phyloP scores from a whole-genome alignment of 2,888 invertebrate genomes.

The Athripsodes cinereus region DNA sequence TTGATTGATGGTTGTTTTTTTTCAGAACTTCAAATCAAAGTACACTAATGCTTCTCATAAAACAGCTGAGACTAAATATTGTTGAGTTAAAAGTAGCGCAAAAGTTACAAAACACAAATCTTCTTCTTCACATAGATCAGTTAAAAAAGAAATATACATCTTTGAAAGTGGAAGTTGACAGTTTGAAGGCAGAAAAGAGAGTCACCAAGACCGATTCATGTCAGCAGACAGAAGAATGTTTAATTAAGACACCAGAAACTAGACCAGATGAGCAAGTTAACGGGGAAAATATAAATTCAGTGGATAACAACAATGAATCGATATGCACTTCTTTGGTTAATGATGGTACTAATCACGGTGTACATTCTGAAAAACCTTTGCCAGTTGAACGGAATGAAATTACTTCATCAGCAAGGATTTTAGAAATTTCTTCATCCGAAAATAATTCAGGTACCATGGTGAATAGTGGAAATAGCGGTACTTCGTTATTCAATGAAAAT shows the following conservation, averaged over 20 bases:
- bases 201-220: not conserved
- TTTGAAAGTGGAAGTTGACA: conserved; percentile 5
- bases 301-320: not conserved
- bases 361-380: no score
- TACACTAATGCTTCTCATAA: conserved; percentile 8
- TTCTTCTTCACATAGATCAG: conserved; percentile 13
- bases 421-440: no score
- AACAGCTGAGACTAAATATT: conserved; percentile 7
- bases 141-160: conserved; percentile 9
- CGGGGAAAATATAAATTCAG: not conserved
- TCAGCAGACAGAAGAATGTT: not conserved
- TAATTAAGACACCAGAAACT: not conserved
- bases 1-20: not conserved
- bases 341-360: no score
- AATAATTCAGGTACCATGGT: no score
- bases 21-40: conserved; percentile 8
- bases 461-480: no score
- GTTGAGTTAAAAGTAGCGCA: conserved; percentile 12
- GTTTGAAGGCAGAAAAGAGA: not conserved
- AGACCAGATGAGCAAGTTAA: not conserved
- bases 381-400: no score
- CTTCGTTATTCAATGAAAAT: no score
- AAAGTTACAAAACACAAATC: conserved; percentile 12
- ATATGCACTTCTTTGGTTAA: no score
- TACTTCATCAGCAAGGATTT: no score